phyloP scores from a whole-genome alignment of 2,797 vertebrate genomes.

The Myoxocephalus aenaeus region DNA sequence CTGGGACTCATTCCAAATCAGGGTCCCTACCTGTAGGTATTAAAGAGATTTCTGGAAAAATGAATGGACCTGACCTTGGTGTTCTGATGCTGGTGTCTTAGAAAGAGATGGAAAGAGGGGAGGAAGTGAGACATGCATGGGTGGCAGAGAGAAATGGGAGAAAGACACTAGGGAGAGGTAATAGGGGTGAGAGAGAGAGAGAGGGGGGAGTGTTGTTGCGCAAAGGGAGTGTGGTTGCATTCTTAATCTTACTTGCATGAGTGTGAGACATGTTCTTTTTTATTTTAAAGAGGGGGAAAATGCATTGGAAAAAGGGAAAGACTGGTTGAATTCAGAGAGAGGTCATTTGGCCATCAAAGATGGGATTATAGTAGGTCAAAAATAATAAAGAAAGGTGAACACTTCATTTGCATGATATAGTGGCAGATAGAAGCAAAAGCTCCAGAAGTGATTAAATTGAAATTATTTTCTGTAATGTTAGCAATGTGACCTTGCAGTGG shows the following conservation, averaged over 20 bases:
- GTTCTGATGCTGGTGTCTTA: conserved; percentile 41
- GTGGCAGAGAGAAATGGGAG: conserved; percentile 28
- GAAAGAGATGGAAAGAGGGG: conserved; percentile 23
- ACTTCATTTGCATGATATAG: neutral
- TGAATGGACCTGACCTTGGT: conserved; percentile 67
- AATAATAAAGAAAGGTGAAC: neutral
- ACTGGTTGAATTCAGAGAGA: conserved; percentile 7
- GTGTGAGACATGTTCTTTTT: conserved; percentile 16
- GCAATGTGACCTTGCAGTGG: neutral
- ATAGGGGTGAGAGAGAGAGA: neutral
- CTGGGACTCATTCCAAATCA: conserved; percentile 69
- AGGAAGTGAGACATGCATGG: conserved; percentile 37
- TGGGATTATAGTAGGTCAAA: neutral
- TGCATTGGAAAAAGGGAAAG: neutral
- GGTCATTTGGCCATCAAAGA: conserved; percentile 3
- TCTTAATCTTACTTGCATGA: conserved; percentile 46
- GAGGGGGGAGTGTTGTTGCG: neutral
- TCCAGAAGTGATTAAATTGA: neutral
- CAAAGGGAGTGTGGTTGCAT: neutral
- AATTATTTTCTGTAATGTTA: neutral
- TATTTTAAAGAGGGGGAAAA: conserved; percentile 25
- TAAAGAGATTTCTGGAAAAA: conserved; percentile 67
- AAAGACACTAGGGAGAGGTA: conserved; percentile 3
- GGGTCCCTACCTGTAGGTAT: conserved; percentile 58
- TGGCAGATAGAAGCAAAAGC: neutral